Base-by-base conservation (phyloP, 2,888 invertebrate species). In the Lathronympha strigana region DNA sequence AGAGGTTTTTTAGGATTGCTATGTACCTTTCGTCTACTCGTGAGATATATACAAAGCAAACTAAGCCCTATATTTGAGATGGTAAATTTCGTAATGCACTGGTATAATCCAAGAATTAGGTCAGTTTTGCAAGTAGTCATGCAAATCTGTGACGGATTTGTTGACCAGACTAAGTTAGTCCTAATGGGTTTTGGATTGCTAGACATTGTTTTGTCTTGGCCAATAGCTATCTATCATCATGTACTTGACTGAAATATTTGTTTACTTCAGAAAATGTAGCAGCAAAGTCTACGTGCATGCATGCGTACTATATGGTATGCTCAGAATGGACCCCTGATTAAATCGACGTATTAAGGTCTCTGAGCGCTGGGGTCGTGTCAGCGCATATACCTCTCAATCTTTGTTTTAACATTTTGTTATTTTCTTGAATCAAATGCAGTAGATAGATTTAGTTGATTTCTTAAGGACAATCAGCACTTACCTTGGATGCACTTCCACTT, bases 401-500 rank as follows among this genome's bases (percentile, higher is more conserved):
- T 28, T 28, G 28, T 2, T 4, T 36, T n/a, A 36, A 36, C 36
- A 31, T 6, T 1, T 36, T 36, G 4, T 36, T n/a, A 36, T 5
- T n/a, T 1, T 36, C 5, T n/a, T n/a, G n/a, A n/a, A n/a, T n/a
- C n/a, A n/a, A n/a, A n/a, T n/a, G n/a, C n/a, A n/a, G n/a, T n/a
- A n/a, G n/a, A n/a, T n/a, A n/a, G n/a, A n/a, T n/a, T n/a, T n/a
- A n/a, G n/a, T n/a, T n/a, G n/a, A n/a, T n/a, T n/a, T n/a, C n/a
- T n/a, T n/a, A n/a, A n/a, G n/a, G n/a, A 13, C 13, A 23, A 5
- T 23, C 9, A 25, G n/a, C 4, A 71, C 76, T 69, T 83, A 93
- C 82, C 96, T 94, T 5, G 97, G 97, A 90, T 96, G 95, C n/a
- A 97, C 97, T 87, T 97, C 95, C 5, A 97, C 93, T 69, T 93